Evolutionary conservation across 2,113 vertebrate genomes (phyloP), one percentile per base, ranked within the genome.

Genomic region (Nerophis ophidion): DNA sequence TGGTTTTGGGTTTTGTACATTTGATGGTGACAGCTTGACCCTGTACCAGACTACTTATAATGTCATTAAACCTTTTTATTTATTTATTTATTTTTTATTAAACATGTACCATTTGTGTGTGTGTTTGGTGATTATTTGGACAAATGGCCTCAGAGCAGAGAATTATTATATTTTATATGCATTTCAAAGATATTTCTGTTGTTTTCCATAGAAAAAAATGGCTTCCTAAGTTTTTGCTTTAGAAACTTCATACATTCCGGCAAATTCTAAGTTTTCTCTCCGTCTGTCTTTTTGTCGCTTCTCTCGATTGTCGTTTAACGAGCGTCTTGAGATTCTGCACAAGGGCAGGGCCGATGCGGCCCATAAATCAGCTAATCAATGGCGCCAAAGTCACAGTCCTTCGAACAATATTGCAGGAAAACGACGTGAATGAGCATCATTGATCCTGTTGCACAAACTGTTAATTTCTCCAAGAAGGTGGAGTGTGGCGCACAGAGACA

Each of bases 281-380:
- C 63, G 12, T 14, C 48, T 61, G 36, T 5, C 49, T 15, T 42
- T 9, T 19, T 34, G n/a, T 61, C n/a, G 36, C 10, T 26, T 65
- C 13, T 58, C 4, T 35, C 40, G 49, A 5, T 10, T 48, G 4
- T 65, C 17, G 16, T 42, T 12, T 61, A 65, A 75, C 60, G 59
- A 77, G 48, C 6, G 5, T 19, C 59, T 71, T 60, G 65, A 63
- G 57, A 66, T 71, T 76, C 61, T 54, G 57, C 49, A 48, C 47
- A 57, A 70, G 61, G 68, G 42, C 53, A 57, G 42, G 66, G 67
- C 69, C 82, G 77, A 78, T 82, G 75, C 65, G 57, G 56, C 69
- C 44, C 35, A 82, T 84, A 79, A 83, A 84, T 81, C 66, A 77
- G 68, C 71, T 70, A 71, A 82, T 88, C 84, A 84, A 80, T 83